These are phyloP conservation scores for Ciconia stormi DNA, from an alignment of 2,113 vertebrate species.

Conservation along the genomic window DNA sequence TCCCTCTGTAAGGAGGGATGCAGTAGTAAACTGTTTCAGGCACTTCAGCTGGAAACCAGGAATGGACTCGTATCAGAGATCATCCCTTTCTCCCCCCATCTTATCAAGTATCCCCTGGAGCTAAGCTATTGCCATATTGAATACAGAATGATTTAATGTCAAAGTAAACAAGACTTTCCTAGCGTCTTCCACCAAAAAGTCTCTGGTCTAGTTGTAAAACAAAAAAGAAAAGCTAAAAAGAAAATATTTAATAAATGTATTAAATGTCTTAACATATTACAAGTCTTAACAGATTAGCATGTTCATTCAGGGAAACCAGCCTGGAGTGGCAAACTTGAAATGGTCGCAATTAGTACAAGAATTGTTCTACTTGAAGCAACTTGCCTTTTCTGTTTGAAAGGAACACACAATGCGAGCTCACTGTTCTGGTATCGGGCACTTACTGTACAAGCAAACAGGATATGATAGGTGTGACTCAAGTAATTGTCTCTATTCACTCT, in stretches of 20 bases:
- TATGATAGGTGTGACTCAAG: conserved; percentile 55
- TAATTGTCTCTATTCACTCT: conserved; percentile 31
- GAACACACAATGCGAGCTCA: conserved; percentile 21
- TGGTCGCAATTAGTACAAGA: conserved; percentile 27
- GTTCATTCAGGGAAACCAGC: conserved; percentile 17
- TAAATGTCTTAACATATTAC: neutral
- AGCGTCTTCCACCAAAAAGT: neutral
- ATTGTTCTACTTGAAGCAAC: conserved; percentile 63
- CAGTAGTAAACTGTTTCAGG: neutral
- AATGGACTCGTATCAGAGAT: neutral
- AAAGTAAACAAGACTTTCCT: conserved; percentile 19
- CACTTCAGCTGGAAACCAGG: neutral
- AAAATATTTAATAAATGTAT: conserved; percentile 3
- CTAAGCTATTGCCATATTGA: neutral
- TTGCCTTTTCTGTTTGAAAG: conserved; percentile 60
- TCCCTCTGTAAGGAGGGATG: neutral
- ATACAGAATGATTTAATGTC: neutral
- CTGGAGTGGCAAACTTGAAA: conserved; percentile 1
- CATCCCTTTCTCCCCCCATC: neutral
- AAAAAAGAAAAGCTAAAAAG: neutral
- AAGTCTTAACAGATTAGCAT: conserved; percentile 37
- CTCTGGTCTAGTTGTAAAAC: conserved; percentile 25
- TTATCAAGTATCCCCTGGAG: neutral
- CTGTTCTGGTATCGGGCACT: neutral
- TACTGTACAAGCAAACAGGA: conserved; percentile 58